Conservation (phyloP, 1,140 invertebrate genomes). For the Gonatopus flavifemur region DNA sequence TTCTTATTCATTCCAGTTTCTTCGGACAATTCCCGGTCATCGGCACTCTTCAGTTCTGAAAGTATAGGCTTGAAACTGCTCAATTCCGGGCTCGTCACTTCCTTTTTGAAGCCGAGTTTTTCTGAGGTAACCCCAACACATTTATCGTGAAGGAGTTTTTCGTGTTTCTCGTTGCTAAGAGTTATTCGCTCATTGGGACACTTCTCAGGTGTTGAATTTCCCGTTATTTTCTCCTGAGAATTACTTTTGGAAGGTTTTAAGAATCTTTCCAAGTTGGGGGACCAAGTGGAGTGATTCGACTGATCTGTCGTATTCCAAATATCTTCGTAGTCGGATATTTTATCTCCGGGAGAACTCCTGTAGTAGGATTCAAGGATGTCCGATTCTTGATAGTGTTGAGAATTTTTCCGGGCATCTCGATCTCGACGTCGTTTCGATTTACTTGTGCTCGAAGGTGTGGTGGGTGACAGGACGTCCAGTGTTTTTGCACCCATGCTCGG, state of each 20-base stretch:
- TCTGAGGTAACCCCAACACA: conserved; percentile 47
- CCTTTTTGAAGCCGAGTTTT: conserved; percentile 48
- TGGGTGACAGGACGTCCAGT: conserved; percentile 46
- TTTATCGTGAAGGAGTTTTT: too few relatives aligned
- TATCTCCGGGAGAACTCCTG: conserved; percentile 83
- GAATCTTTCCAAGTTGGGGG: too few relatives aligned
- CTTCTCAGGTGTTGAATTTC: too few relatives aligned
- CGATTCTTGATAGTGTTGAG: conserved; percentile 73
- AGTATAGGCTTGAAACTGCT: conserved; percentile 54
- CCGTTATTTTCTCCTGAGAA: too few relatives aligned
- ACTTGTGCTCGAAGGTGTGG: conserved; percentile 49
- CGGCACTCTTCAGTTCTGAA: conserved; percentile 38
- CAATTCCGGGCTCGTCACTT: conserved; percentile 50
- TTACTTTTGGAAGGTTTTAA: too few relatives aligned
- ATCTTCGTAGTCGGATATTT: conserved; percentile 94
- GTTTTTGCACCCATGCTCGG: conserved; percentile 31
- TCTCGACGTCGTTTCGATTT: conserved; percentile 50
- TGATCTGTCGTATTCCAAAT: conserved; percentile 73
- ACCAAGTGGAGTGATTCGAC: conserved; percentile 58
- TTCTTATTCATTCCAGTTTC: conserved; percentile 57
- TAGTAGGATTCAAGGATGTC: conserved; percentile 87
- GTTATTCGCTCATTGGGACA: too few relatives aligned
- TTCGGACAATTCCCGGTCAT: conserved; percentile 34
- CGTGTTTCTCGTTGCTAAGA: conserved; percentile 59
- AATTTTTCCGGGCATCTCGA: conserved; percentile 56